Percentiles rank a stretch among this genome's conserved stretches.
Conservation (phyloP, 2,113 vertebrate genomes). For the Myotis davidii region DNA sequence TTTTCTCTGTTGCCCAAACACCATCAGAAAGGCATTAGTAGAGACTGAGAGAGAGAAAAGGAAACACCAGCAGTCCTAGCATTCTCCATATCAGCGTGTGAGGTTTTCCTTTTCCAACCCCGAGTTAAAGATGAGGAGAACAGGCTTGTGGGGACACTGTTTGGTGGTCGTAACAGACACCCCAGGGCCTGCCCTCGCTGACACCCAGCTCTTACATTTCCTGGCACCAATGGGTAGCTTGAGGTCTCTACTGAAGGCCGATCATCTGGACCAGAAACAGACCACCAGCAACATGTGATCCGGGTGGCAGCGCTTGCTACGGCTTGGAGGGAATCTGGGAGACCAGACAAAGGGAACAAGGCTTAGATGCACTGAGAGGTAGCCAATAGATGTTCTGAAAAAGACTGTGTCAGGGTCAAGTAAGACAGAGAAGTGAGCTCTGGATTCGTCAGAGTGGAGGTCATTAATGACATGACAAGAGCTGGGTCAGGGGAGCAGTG, state of each 20-base stretch:
- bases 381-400: background rate
- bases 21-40: background rate
- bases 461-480: background rate
- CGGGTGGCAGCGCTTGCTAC: background rate
- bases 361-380: background rate
- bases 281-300: background rate
- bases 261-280: background rate
- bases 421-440: background rate
- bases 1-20: slow-evolving; percentile 6
- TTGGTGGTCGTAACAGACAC: background rate
- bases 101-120: background rate
- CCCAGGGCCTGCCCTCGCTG: background rate
- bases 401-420: background rate
- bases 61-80: background rate
- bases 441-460: background rate
- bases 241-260: background rate
- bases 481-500: background rate
- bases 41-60: background rate
- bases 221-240: background rate
- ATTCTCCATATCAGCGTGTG: fast-evolving
- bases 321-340: background rate
- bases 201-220: background rate
- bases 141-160: background rate
- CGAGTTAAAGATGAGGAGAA: background rate
- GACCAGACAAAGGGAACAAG: background rate